Percentiles rank a stretch among this genome's conserved stretches.
phyloP scores from a whole-genome alignment of 2,888 invertebrate genomes.

The Machimus rusticus region DNA sequence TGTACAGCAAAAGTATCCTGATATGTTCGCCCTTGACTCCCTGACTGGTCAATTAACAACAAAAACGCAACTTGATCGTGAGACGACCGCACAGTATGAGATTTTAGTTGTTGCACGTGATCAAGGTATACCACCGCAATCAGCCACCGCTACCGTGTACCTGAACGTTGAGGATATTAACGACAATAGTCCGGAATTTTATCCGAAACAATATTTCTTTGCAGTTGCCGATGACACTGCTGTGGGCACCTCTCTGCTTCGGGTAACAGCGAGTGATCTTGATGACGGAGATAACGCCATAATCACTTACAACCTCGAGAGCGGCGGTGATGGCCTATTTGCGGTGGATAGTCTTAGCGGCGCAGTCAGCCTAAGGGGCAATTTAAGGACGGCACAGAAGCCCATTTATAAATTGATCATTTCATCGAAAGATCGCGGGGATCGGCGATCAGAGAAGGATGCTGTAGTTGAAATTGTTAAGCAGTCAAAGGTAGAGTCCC shows the following conservation, averaged over 20 bases:
- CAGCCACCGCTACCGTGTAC: conserved; percentile 86
- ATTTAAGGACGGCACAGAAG: conserved; percentile 70
- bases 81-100: conserved; percentile 78
- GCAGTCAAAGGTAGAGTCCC: conserved; percentile 72
- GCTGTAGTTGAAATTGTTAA: conserved; percentile 84
- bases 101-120: conserved; percentile 88
- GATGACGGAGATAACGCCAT: conserved; percentile 90
- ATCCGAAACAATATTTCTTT: conserved; percentile 86
- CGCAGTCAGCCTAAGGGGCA: conserved; percentile 73
- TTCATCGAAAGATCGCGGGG: conserved; percentile 83
- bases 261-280: conserved; percentile 82
- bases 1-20: conserved; percentile 81
- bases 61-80: conserved; percentile 80
- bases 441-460: conserved; percentile 74
- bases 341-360: conserved; percentile 81
- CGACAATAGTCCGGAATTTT: conserved; percentile 92
- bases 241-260: conserved; percentile 72
- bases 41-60: conserved; percentile 86
- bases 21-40: conserved; percentile 82
- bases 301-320: conserved; percentile 79
- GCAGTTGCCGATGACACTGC: conserved; percentile 73
- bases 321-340: conserved; percentile 78
- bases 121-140: conserved; percentile 88
- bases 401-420: conserved; percentile 76
- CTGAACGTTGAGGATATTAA: conserved; percentile 86